phyloP scores from a whole-genome alignment of 2,113 vertebrate species.

The Ifrita kowaldi region DNA sequence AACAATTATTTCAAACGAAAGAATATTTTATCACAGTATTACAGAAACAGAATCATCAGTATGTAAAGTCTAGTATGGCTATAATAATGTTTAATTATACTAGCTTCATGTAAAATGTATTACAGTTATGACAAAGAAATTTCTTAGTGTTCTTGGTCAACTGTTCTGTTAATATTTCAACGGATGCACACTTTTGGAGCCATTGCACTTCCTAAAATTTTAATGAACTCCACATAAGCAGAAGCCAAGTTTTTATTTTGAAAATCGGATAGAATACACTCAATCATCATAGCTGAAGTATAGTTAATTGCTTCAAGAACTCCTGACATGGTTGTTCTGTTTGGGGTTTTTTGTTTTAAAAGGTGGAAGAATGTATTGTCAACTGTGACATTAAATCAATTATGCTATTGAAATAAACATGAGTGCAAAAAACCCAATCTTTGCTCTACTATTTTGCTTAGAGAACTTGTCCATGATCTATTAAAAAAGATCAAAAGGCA shows the following conservation, averaged over 20 bases:
- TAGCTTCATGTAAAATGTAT: background rate
- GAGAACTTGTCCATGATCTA: background rate
- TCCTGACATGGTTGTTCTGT: background rate
- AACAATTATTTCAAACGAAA: background rate
- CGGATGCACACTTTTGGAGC: background rate
- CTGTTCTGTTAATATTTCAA: background rate
- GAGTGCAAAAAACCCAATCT: fast-evolving
- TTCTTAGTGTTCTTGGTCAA: background rate
- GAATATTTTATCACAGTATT: background rate
- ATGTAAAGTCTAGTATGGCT: background rate
- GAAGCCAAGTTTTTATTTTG: background rate
- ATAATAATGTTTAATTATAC: background rate
- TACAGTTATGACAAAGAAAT: background rate
- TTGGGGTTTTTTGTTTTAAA: background rate
- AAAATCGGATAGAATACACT: background rate
- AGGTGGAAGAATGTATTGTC: background rate
- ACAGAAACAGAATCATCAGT: background rate
- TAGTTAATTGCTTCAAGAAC: background rate
- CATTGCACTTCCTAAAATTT: background rate
- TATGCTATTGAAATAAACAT: background rate
- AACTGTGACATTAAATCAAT: background rate
- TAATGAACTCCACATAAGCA: background rate
- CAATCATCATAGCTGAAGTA: background rate
- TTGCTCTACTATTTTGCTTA: background rate
- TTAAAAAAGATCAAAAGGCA: background rate